Evolutionary conservation across 2,113 vertebrate genomes (phyloP), one percentile per base, ranked within the genome.

Genomic region (Panthera uncia): DNA sequence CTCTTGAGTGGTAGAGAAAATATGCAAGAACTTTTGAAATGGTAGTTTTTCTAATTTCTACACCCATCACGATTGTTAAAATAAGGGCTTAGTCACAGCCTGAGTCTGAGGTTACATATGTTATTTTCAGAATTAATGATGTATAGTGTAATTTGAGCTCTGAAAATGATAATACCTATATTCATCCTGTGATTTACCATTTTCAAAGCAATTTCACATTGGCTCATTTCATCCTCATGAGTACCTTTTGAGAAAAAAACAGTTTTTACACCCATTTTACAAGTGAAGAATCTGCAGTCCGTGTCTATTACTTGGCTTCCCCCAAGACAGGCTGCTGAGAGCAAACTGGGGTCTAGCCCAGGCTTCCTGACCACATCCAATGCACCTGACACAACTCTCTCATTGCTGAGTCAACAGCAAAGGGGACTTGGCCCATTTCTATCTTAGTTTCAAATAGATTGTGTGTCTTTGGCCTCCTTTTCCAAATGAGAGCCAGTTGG

Each of bases 51-150:
- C 61, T 52, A 66, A 48, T 4, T 90, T 87, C 50, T 96, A 86
- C 33, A 66, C 50, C 41, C 82, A 88, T 83, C 33, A 18, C 1
- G 38, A 68, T 76, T 41, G 91, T 94, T 87, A 48, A 94, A 98
- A 92, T 94, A 96, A 94, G 50, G 79, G 73, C 73, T 80, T 66
- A 23, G 13, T 94, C 55, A 73, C 74, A 57, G 23, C 61, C 91
- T 89, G 76, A 48, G 68, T 96, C 50, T 92, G 86, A 69, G 80
- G 95, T 88, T 95, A 84, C 87, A 5, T 38, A 27, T 45, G 94
- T 90, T 87, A 89, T 96, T 98, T 98, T 97, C 94, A 79, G 76
- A 97, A 82, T 80, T 95, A 97, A 95, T 76, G 92, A 94, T 88
- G 92, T 95, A 85, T 80, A 52, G 57, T 90, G 14, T 96, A 94